Evolutionary conservation across 2,888 invertebrate species (phyloP).

Genomic region (Rhamnusium bicolor): DNA sequence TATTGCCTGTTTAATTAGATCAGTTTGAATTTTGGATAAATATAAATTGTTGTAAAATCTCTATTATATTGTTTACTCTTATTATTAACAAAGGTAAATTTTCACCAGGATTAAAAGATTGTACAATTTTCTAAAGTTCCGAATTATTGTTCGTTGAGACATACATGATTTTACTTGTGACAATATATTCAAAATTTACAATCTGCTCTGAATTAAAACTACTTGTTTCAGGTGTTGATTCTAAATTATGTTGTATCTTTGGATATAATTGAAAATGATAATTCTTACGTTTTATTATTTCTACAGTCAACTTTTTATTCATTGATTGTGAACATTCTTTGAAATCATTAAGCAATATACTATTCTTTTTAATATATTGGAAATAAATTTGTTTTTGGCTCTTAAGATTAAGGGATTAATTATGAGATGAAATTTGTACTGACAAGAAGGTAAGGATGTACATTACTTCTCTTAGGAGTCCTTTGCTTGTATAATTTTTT

Average conservation of each 20-base stretch:
- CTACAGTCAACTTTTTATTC: not conserved
- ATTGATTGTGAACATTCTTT: too few relatives aligned
- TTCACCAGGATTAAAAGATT: not conserved
- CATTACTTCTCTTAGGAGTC: not conserved
- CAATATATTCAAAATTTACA: too few relatives aligned
- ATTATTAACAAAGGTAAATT: not conserved
- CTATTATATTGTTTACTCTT: not conserved
- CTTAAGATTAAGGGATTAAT: not conserved
- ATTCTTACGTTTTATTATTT: not conserved
- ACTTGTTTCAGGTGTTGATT: too few relatives aligned
- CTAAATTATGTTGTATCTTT: too few relatives aligned
- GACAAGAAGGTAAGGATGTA: not conserved
- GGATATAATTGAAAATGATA: too few relatives aligned
- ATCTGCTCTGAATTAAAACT: too few relatives aligned
- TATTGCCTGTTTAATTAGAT: not conserved
- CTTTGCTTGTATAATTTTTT: not conserved
- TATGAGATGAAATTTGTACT: not conserved
- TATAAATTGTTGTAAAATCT: not conserved
- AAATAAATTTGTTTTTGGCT: not conserved
- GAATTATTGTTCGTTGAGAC: too few relatives aligned
- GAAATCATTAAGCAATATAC: too few relatives aligned
- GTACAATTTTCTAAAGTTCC: too few relatives aligned
- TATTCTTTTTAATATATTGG: not conserved
- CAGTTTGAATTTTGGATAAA: not conserved
- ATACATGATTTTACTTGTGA: too few relatives aligned